Evolutionary conservation across 2,113 vertebrate species (phyloP).

Genomic region (Lutjanus erythropterus): DNA sequence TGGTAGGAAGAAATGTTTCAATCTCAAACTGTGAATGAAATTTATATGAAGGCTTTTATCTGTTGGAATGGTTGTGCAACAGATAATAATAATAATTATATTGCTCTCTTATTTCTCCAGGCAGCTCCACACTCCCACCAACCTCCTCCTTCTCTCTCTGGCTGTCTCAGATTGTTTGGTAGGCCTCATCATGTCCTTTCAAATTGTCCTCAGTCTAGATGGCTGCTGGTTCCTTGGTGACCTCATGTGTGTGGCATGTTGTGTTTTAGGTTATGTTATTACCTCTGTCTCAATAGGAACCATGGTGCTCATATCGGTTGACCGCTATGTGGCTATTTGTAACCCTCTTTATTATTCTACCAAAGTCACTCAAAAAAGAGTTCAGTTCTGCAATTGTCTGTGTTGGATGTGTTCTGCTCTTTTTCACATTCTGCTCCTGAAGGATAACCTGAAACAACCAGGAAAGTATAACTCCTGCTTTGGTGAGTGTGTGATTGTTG

Average conservation of each 20-base stretch:
- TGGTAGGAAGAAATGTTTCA: no score
- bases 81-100: background rate
- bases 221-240: constrained; percentile 47
- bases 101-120: constrained; percentile 30
- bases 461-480: constrained; percentile 33
- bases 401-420: constrained; percentile 33
- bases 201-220: background rate
- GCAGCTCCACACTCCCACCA: constrained; percentile 78
- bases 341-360: constrained; percentile 38
- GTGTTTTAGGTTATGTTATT: background rate
- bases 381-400: background rate
- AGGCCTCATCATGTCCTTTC: constrained; percentile 28
- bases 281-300: constrained; percentile 39
- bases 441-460: background rate
- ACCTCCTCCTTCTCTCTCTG: constrained; percentile 70
- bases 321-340: constrained; percentile 57
- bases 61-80: background rate
- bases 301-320: constrained; percentile 53
- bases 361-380: constrained; percentile 15
- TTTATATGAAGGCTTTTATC: background rate
- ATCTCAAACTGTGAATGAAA: no score
- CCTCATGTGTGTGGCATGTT: background rate
- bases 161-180: constrained; percentile 27
- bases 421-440: background rate
- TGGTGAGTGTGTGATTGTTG: constrained; percentile 37